Conservation (phyloP, 1,140 invertebrate genomes). For the Manduca sexta region DNA sequence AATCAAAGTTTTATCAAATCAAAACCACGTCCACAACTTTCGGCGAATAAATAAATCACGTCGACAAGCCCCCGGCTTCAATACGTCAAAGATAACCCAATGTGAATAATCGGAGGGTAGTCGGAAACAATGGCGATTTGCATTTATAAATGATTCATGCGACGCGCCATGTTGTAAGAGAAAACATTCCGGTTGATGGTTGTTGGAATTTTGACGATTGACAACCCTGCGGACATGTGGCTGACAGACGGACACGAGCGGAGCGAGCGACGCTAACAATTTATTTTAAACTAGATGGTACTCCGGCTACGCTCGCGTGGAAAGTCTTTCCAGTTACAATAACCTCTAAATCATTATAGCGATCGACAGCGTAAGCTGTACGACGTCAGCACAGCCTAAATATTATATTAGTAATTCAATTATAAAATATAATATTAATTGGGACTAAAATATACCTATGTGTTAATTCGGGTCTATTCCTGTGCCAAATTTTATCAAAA, state of each 20-base stretch:
- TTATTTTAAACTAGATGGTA: too few relatives aligned
- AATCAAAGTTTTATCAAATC: neutral
- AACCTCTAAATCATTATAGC: too few relatives aligned
- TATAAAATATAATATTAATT: too few relatives aligned
- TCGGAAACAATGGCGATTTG: conserved; percentile 35
- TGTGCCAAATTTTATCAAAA: too few relatives aligned
- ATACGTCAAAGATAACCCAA: conserved; percentile 37
- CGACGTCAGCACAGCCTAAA: too few relatives aligned
- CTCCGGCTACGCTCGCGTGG: too few relatives aligned
- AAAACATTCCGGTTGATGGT: conserved; percentile 21
- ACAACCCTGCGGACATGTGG: conserved; percentile 13
- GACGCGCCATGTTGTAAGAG: conserved; percentile 24
- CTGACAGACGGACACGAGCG: neutral
- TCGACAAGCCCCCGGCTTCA: conserved; percentile 19
- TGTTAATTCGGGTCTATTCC: too few relatives aligned
- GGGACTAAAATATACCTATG: too few relatives aligned
- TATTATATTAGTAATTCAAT: too few relatives aligned
- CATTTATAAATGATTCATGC: conserved; percentile 41
- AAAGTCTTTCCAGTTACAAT: too few relatives aligned
- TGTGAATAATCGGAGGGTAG: conserved; percentile 35
- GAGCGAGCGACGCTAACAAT: neutral
- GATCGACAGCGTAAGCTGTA: too few relatives aligned
- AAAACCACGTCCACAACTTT: conserved; percentile 2
- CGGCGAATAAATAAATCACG: conserved; percentile 25
- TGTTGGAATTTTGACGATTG: conserved; percentile 32